These are phyloP conservation scores for Scaptomyza flava DNA, from an alignment of 2,888 invertebrate species.

Conservation along the genomic window DNA sequence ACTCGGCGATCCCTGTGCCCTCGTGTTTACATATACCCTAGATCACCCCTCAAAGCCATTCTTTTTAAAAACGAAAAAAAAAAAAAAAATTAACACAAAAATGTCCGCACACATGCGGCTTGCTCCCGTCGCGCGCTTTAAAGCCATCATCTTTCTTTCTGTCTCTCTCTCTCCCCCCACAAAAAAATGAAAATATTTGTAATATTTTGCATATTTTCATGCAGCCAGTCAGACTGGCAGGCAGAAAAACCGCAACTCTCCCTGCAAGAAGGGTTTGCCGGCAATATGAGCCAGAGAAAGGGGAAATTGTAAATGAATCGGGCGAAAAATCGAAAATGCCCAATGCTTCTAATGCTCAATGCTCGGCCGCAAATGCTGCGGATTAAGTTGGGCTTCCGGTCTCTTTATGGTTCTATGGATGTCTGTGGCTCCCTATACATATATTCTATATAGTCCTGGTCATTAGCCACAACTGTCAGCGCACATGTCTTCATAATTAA, in stretches of 20 bases:
- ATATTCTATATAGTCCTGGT: slow-evolving; percentile 4
- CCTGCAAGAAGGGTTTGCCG: slow-evolving; percentile 20
- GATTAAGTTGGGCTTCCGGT: slow-evolving; percentile 66
- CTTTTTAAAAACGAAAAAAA: slow-evolving; percentile 24
- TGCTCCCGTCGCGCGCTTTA: slow-evolving; percentile 17
- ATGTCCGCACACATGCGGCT: slow-evolving; percentile 53
- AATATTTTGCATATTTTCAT: slow-evolving; percentile 60
- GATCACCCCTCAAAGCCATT: neutral
- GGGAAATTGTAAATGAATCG: slow-evolving; percentile 18
- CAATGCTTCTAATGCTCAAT: slow-evolving; percentile 44
- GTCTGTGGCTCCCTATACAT: neutral
- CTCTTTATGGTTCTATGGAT: slow-evolving; percentile 5
- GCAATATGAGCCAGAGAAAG: neutral
- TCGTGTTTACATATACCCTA: neutral
- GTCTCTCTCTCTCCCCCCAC: too few relatives aligned
- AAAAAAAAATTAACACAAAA: slow-evolving; percentile 43
- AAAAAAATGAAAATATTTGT: slow-evolving; percentile 32
- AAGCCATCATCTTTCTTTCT: slow-evolving; percentile 12
- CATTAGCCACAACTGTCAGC: slow-evolving; percentile 76
- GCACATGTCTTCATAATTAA: slow-evolving; percentile 76
- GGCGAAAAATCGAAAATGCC: slow-evolving; percentile 40
- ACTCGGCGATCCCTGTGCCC: slow-evolving; percentile 16
- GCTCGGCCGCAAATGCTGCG: slow-evolving; percentile 67
- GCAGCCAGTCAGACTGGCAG: slow-evolving; percentile 1
- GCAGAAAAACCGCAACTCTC: slow-evolving; percentile 41